Evolutionary conservation across 2,888 invertebrate genomes (phyloP).

Genomic region (Eutolmus rufibarbis): DNA sequence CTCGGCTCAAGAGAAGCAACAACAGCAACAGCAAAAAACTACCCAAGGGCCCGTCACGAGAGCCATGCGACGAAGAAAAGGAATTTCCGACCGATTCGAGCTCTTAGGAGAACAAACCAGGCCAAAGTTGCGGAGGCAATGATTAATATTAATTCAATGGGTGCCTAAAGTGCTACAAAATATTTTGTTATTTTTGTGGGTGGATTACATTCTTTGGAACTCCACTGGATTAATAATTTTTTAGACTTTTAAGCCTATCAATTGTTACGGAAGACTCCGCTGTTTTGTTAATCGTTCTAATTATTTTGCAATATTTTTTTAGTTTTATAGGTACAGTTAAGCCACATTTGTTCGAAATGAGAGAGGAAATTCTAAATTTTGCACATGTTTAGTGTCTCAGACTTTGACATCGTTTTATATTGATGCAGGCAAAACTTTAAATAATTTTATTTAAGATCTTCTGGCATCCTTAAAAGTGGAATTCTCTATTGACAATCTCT

Average conservation of each 20-base stretch:
- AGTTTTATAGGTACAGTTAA: neutral
- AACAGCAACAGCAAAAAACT: neutral
- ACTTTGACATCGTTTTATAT: neutral
- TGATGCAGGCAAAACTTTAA: neutral
- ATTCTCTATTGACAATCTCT: neutral
- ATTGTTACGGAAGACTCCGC: neutral
- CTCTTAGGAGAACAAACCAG: conserved; percentile 32
- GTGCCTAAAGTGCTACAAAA: neutral
- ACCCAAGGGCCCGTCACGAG: conserved; percentile 42
- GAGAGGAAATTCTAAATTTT: neutral
- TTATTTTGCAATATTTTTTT: neutral
- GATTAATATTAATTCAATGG: conserved; percentile 29
- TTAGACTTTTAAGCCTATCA: neutral
- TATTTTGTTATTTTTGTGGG: neutral
- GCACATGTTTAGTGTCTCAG: neutral
- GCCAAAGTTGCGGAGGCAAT: conserved; percentile 29
- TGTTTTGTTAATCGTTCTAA: neutral
- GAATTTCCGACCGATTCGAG: conserved; percentile 45
- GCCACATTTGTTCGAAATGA: neutral
- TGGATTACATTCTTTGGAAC: neutral
- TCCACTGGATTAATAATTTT: neutral
- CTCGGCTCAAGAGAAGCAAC: neutral
- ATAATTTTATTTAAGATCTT: neutral
- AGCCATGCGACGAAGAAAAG: conserved; percentile 42
- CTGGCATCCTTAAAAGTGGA: neutral